Conservation (phyloP, 1,140 invertebrate species). For the Dinoponera quadriceps region DNA sequence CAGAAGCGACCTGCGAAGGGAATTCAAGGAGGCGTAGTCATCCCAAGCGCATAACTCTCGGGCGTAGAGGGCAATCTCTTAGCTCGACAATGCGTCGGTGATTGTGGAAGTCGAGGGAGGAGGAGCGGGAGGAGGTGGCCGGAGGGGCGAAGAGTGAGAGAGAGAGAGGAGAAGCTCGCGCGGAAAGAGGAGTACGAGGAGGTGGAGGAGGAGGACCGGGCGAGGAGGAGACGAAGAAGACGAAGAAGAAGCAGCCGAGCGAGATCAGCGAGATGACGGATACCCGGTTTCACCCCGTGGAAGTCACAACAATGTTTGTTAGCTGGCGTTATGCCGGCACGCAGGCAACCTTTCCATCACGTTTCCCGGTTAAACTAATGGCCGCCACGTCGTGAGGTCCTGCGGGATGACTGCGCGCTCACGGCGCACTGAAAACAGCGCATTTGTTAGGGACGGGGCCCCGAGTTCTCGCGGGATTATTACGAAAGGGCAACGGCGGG, state of each 20-base stretch:
- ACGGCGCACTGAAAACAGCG: constrained; percentile 75
- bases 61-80: constrained; percentile 71
- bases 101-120: constrained; percentile 64
- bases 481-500: constrained; percentile 60
- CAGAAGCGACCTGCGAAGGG: constrained; percentile 64
- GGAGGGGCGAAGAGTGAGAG: background rate
- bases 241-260: constrained; percentile 48
- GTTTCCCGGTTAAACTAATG: constrained; percentile 74
- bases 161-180: background rate
- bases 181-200: background rate
- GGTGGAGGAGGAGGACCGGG: constrained; percentile 9
- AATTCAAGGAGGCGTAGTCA: constrained; percentile 69
- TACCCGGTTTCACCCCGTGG: constrained; percentile 81
- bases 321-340: constrained; percentile 67
- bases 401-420: constrained; percentile 65
- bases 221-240: constrained; percentile 36
- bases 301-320: constrained; percentile 84
- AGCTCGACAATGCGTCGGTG: constrained; percentile 70
- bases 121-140: constrained; percentile 14
- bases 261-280: constrained; percentile 79
- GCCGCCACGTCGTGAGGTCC: constrained; percentile 73
- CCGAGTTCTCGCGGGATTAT: constrained; percentile 74
- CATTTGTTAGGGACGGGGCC: constrained; percentile 78
- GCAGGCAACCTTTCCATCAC: constrained; percentile 71
- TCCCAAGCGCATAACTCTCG: constrained; percentile 70